Evolutionary conservation across 2,797 vertebrate species (phyloP).

Genomic region (Pseudochirops corinnae): DNA sequence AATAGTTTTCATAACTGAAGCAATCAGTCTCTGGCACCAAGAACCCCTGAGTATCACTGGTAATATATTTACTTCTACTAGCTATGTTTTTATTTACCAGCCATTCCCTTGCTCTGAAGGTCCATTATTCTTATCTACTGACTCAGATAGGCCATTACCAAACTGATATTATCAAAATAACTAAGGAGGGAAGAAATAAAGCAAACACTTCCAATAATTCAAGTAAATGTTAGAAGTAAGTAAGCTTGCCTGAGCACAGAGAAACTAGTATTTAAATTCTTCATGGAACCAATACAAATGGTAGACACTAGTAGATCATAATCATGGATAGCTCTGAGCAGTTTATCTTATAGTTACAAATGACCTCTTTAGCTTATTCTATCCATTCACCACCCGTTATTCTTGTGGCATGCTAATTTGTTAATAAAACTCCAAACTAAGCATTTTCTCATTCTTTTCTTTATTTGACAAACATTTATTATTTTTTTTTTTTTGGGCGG

Average conservation of each 20-base stretch:
- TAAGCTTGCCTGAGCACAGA: background rate
- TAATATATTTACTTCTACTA: background rate
- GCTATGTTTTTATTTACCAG: background rate
- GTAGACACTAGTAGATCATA: background rate
- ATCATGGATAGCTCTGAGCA: background rate
- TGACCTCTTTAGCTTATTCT: background rate
- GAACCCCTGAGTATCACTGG: conserved; percentile 8
- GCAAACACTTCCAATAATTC: background rate
- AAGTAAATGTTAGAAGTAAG: conserved; percentile 1
- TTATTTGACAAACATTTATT: background rate
- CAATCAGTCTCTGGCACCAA: conserved; percentile 14
- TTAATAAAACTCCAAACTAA: conserved; percentile 23
- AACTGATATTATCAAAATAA: conserved; percentile 44
- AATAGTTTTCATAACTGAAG: conserved; percentile 45
- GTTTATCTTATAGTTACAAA: background rate
- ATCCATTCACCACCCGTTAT: background rate
- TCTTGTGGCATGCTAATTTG: background rate
- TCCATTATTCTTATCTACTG: conserved; percentile 20
- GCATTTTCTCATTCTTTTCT: background rate
- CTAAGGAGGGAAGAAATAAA: background rate
- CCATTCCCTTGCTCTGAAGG: background rate
- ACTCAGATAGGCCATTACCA: background rate
- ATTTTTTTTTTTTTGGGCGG: too few species aligned
- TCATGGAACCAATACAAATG: background rate
- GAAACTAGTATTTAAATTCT: background rate